Percentiles rank a stretch among this genome's conserved stretches.
These are phyloP conservation scores for Ianthella basta DNA, from an alignment of 37 sponge, comb jelly and placozoan genomes.

Conservation along the genomic window DNA sequence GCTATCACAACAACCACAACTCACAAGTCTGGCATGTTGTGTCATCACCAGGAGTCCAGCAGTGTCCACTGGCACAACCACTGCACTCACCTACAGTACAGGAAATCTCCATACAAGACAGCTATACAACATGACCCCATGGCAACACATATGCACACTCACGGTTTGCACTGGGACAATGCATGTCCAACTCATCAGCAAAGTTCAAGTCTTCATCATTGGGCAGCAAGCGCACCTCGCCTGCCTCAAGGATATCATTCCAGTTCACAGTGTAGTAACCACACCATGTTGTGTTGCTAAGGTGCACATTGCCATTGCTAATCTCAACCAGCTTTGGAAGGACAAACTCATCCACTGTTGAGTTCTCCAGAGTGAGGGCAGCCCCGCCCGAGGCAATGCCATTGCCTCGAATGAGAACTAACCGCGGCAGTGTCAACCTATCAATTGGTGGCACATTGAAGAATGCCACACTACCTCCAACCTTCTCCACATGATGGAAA, in stretches of 20 bases:
- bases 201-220: too few relatives aligned
- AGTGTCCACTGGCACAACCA: too few relatives aligned
- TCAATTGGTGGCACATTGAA: constrained; percentile 11
- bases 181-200: too few relatives aligned
- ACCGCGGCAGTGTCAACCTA: constrained; percentile 52
- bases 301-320: constrained; percentile 32
- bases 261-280: constrained; percentile 46
- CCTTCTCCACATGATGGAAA: constrained; percentile 50
- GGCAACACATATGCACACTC: too few relatives aligned
- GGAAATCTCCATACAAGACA: too few relatives aligned
- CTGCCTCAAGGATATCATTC: constrained; percentile 52
- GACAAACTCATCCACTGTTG: constrained; percentile 23
- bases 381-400: not conserved
- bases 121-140: too few relatives aligned
- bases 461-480: constrained; percentile 34
- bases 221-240: not conserved
- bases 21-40: too few relatives aligned
- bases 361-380: constrained; percentile 22
- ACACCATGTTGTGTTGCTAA: constrained; percentile 37
- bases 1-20: too few relatives aligned
- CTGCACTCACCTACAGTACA: too few relatives aligned
- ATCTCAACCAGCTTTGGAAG: constrained; percentile 64
- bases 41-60: too few relatives aligned
- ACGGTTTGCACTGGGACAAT: too few relatives aligned
- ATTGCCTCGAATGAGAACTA: constrained; percentile 59